Evolutionary conservation across 2,797 vertebrate genomes (phyloP).

Genomic region (Cynodonichthys magdalenae): DNA sequence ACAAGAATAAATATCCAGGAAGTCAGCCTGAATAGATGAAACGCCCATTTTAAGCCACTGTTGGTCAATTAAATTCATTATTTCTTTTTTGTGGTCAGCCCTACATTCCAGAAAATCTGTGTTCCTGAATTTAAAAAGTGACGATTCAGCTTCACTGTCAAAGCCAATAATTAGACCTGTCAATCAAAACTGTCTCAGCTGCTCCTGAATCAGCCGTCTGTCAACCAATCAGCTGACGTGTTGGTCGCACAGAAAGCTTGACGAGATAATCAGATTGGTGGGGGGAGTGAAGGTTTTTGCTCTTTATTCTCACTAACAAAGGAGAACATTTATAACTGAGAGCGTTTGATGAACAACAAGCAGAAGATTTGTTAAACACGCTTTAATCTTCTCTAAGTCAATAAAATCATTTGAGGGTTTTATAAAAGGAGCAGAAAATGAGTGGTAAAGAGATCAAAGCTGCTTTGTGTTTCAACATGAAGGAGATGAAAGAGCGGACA

Average conservation of each 20-base stretch:
- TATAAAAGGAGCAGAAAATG: background rate
- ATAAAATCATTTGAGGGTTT: background rate
- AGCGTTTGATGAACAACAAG: too few species aligned
- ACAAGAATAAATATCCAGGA: too few species aligned
- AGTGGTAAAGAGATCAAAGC: slow-evolving; percentile 2
- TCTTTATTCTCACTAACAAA: background rate
- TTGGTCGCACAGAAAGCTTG: slow-evolving; percentile 18
- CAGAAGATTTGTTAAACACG: too few species aligned
- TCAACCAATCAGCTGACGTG: slow-evolving; percentile 33
- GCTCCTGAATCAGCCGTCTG: slow-evolving; percentile 47
- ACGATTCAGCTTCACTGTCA: slow-evolving; percentile 3
- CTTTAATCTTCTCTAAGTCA: background rate
- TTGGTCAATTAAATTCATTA: too few species aligned
- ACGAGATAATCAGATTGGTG: slow-evolving; percentile 23
- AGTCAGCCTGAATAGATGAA: too few species aligned
- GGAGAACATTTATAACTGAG: too few species aligned
- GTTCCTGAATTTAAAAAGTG: background rate
- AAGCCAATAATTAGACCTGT: slow-evolving; percentile 14
- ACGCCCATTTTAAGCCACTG: too few species aligned
- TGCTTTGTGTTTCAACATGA: background rate
- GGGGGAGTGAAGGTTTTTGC: background rate
- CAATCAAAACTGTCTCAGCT: slow-evolving; percentile 34
- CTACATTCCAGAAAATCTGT: background rate
- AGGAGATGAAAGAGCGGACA: slow-evolving; percentile 5
- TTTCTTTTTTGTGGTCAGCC: background rate